phyloP scores from a whole-genome alignment of 2,888 invertebrate species.

The Agrotis clavis region DNA sequence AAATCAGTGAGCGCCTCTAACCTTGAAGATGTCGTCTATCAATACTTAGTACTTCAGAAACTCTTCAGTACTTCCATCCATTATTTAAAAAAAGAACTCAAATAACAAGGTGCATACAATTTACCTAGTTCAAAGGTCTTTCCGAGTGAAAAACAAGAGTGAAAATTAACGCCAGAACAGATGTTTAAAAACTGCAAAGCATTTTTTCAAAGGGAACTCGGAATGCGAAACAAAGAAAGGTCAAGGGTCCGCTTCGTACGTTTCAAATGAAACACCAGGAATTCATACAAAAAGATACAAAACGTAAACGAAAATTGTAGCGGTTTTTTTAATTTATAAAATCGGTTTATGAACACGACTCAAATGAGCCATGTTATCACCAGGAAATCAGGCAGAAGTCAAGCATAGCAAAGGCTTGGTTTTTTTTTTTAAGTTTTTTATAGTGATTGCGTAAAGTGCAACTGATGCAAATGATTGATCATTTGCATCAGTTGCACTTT shows the following conservation, averaged over 20 bases:
- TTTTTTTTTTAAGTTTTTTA: too few relatives aligned
- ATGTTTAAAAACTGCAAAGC: slow-evolving; percentile 48
- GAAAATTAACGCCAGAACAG: slow-evolving; percentile 43
- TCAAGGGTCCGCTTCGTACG: slow-evolving; percentile 53
- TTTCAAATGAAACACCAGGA: slow-evolving; percentile 43
- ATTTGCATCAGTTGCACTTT: slow-evolving; percentile 30
- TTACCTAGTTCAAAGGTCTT: slow-evolving; percentile 36
- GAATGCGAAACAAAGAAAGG: slow-evolving; percentile 52
- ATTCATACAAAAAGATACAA: slow-evolving; percentile 25
- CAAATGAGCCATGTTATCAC: too few relatives aligned
- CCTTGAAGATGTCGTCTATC: too few relatives aligned
- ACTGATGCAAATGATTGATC: too few relatives aligned
- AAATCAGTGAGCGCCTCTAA: too few relatives aligned
- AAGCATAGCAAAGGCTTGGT: too few relatives aligned
- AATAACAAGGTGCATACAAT: slow-evolving; percentile 4
- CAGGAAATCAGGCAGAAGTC: too few relatives aligned
- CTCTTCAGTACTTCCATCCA: too few relatives aligned
- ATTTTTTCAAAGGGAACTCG: slow-evolving; percentile 43
- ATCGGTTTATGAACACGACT: not conserved
- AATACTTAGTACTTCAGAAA: too few relatives aligned
- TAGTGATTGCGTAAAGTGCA: not conserved
- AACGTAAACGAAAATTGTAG: slow-evolving; percentile 9
- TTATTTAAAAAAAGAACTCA: not conserved
- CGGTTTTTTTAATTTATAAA: not conserved
- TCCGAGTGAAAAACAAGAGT: slow-evolving; percentile 44